Evolutionary conservation across 1,140 invertebrate species (phyloP), one percentile per base, ranked within the genome.

Genomic region (Dufourea novaeangliae): DNA sequence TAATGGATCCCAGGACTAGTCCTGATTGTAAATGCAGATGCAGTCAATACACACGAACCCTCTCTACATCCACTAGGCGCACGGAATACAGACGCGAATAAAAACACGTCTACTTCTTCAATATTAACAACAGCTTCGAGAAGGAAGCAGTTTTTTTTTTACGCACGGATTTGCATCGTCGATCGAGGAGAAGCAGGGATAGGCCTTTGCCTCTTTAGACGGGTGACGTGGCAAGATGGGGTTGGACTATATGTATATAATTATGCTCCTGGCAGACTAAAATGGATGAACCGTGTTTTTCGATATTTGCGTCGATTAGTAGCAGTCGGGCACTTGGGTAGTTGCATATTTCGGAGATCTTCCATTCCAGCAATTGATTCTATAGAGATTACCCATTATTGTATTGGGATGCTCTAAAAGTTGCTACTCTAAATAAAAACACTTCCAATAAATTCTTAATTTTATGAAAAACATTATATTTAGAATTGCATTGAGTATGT

Each of bases 21-120:
- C 70, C 56, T 66, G 41, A 85, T 85, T 84, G 83, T 84, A 85
- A 85, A 81, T 85, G 83, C 82, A 85, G 82, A 85, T 85, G 66
- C 82, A 73, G 71, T 32, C 81, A 73, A 64, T 70, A 74, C 78
- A 80, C 70, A 62, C 56, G 32, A 56, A 79, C 56, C 39, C n/a
- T n/a, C n/a, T 34, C 27, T 75, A 67, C 82, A 52, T 52, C 14
- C 46, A 44, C 62, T n/a, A 62, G 76, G n/a, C 52, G 11, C 32
- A 25, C 46, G 64, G n/a, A 77, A 70, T 73, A 69, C 63, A 10
- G 6, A 22, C 4, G 34, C n/a, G 22, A 11, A 39, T 27, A 25
- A 44, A 56, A 70, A 70, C 20, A 56, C 63, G 63, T 20, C n/a
- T 20, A 20, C 6, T 29, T 25, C 22, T 4, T n/a, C 22, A 17